Base-by-base conservation (phyloP, 2,797 vertebrate species). In the Sebastes ruberrimus region DNA sequence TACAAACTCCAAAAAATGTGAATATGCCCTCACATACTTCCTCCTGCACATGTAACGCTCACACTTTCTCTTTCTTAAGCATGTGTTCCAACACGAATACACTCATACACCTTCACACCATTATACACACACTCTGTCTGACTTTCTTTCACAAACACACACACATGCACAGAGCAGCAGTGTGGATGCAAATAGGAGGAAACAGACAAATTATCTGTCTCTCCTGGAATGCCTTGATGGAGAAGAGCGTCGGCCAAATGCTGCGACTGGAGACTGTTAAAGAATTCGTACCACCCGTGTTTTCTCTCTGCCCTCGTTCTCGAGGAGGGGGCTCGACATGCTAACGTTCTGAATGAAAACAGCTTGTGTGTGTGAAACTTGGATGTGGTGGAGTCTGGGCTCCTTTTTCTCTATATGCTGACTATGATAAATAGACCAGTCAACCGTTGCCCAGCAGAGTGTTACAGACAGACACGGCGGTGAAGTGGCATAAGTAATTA, bases 151-250 rank as follows among this genome's bases (percentile, higher is more conserved):
- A 33, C 63, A 60, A 67, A 38, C 27, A 56, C 65, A 57, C 32
- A 71, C 53, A 67, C 68, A 63, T 52, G 33, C 32, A 46, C 25
- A n/a, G 64, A 10, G 63, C 52, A 49, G 38, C 64, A 55, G 2
- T 46, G 42, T 35, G 10, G 86, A 86, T 83, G 86, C 87, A 92
- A 93, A 93, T 92, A 86, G 85, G 91, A 94, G 93, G 89, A 93
- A 92, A 87, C 92, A 92, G 91, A 93, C 78, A 86, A 93, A 93
- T 90, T 60, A 90, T 93, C 84, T 88, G 90, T 91, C 83, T 92
- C 82, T 77, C 70, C 76, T 80, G 91, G 92, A 94, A 94, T 90
- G 88, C 88, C 80, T 93, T 90, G 87, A 92, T 86, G 90, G 77
- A 80, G 88, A 74, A 78, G 81, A 80, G 30, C 57, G 74, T 71